Conservation (phyloP, 2,888 invertebrate genomes). For the Chironomus tentans region DNA sequence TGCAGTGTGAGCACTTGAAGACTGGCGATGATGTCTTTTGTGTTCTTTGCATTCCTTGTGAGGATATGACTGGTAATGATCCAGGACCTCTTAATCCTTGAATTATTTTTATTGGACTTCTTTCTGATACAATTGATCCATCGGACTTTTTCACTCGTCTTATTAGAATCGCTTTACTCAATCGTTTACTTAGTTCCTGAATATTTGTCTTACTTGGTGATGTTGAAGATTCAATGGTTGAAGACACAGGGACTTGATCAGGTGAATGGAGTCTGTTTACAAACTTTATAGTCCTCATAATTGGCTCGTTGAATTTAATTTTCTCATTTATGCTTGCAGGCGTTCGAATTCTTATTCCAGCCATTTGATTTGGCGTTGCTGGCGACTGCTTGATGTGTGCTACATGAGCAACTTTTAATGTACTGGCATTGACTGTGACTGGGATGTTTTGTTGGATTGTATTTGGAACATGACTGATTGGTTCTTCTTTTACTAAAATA, state of each 20-base stretch:
- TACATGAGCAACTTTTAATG: not conserved
- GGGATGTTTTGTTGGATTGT: not conserved
- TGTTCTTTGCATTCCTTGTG: not conserved
- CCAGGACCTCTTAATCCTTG: not conserved
- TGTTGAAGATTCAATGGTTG: not conserved
- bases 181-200: not conserved
- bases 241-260: not conserved
- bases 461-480: not conserved
- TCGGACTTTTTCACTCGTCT: not conserved
- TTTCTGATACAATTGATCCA: not conserved
- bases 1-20: not conserved
- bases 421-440: not conserved
- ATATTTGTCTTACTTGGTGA: not conserved
- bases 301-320: not conserved
- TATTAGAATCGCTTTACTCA: not conserved
- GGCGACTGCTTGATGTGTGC: not conserved
- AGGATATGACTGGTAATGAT: not conserved
- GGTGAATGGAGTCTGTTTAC: not conserved
- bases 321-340: not conserved
- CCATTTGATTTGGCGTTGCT: not conserved
- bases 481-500: not conserved
- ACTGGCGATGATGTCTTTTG: not conserved
- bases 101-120: not conserved
- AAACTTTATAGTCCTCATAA: not conserved
- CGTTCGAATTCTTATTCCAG: not conserved